Base-by-base conservation (phyloP, 2,797 vertebrate species). In the Myoxocephalus aenaeus region DNA sequence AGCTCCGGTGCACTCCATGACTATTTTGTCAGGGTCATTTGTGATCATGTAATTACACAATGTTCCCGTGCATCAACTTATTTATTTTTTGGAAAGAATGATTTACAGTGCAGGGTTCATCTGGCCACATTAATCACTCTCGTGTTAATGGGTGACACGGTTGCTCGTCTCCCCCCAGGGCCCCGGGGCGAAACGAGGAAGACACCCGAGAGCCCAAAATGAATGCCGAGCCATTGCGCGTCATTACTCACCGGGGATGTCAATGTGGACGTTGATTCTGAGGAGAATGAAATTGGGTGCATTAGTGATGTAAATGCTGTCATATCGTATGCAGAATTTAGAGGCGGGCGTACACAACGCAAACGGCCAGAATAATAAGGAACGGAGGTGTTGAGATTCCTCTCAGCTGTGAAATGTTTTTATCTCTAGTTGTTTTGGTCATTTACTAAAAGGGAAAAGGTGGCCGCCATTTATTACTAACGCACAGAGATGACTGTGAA, bases 101-200 rank as follows among this genome's bases (percentile, higher is more conserved):
- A 92, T 91, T 92, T 93, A 91, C 87, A 90, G 84, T 80, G 57
- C 42, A 53, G 69, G 81, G 90, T 84, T 89, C 85, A 85, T 79
- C 70, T 68, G 85, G 82, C 51, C 84, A 85, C 88, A 90, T 93
- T 87, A 85, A 91, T 92, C 92, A 91, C 79, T 68, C 74, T 86
- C 61, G 71, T 84, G 83, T 71, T 92, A 92, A 92, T 89, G 67
- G 90, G 70, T 83, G 89, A 66, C 68, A 76, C 75, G 77, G 87
- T 77, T 83, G 73, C 85, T 75, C 63, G 77, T 87, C 85, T 90
- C 77, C 77, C 3, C 32, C 32, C 32, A 58, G 77, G 81, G 80
- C 69, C 66, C 73, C n/a, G 75, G 80, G 82, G 79, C 83, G 83
- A 90, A 81, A 13, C 7, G 64, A 62, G 80, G 82, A 86, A 84